These are phyloP conservation scores for Chelonoidis abingdonii DNA, from an alignment of 2,113 vertebrate species.

Conservation along the genomic window DNA sequence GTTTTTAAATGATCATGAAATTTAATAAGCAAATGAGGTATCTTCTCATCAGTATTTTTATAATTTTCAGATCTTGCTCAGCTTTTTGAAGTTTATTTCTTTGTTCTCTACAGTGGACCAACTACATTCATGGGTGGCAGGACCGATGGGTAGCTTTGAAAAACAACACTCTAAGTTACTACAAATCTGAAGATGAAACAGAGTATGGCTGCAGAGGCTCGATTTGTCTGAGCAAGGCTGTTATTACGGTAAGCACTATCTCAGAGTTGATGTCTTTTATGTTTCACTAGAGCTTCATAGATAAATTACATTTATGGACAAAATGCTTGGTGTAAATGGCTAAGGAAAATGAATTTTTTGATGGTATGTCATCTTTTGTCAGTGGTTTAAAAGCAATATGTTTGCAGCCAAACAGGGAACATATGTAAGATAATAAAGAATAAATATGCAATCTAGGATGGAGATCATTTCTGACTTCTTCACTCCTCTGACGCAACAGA, in stretches of 20 bases:
- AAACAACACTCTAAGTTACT: conserved; percentile 95
- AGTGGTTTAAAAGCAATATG: not conserved
- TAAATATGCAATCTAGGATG: not conserved
- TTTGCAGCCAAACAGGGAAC: not conserved
- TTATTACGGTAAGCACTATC: conserved; percentile 90
- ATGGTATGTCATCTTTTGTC: not conserved
- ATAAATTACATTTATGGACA: not conserved
- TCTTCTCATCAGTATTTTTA: not conserved
- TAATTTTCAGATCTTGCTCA: not conserved
- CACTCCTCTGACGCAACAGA: not conserved
- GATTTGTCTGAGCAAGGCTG: conserved; percentile 96
- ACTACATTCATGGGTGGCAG: conserved; percentile 99
- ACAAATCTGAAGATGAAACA: conserved; percentile 95
- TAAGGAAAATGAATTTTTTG: not conserved
- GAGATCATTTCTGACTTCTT: not conserved
- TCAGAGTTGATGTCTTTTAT: not conserved
- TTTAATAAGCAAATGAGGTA: not conserved
- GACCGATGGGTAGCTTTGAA: conserved; percentile 98
- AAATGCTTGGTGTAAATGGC: not conserved
- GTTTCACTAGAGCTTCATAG: not conserved
- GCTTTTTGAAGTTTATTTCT: not conserved
- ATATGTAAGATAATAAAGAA: not conserved
- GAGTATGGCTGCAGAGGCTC: conserved; percentile 97
- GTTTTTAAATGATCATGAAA: not conserved
- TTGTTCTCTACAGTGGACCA: conserved; percentile 91